phyloP scores from a whole-genome alignment of 2,888 invertebrate species.

The Agonopterix heracliana region DNA sequence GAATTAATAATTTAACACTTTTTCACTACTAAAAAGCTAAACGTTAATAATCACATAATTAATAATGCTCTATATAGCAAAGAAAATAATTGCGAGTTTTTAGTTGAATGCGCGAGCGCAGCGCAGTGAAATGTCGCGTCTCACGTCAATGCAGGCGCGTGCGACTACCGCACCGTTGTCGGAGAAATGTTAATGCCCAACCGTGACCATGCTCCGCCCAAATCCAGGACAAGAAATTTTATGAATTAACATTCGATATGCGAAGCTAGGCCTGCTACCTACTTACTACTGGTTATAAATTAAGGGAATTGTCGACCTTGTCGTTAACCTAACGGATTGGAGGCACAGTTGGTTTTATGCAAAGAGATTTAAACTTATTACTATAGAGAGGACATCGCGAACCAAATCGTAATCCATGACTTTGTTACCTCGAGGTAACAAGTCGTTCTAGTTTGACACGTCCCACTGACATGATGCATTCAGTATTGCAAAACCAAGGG shows the following conservation, averaged over 20 bases:
- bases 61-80: no score
- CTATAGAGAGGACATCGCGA: no score
- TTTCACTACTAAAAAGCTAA: neutral
- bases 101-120: neutral
- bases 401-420: no score
- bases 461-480: no score
- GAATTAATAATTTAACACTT: neutral
- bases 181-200: slow-evolving; percentile 9
- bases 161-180: neutral
- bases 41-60: neutral
- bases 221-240: slow-evolving; percentile 8
- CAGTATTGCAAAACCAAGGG: no score
- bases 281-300: slow-evolving; percentile 1
- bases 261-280: neutral
- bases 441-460: no score
- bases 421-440: no score
- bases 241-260: slow-evolving; percentile 8
- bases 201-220: slow-evolving; percentile 7
- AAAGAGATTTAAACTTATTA: no score
- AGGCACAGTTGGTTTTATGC: no score
- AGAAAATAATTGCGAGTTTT: no score
- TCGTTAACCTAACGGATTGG: neutral
- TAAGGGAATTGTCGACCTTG: slow-evolving; percentile 7
- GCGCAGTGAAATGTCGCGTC: slow-evolving; percentile 1
- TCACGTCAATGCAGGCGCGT: neutral